phyloP scores from a whole-genome alignment of 2,797 vertebrate genomes.

The Perodicticus potto region DNA sequence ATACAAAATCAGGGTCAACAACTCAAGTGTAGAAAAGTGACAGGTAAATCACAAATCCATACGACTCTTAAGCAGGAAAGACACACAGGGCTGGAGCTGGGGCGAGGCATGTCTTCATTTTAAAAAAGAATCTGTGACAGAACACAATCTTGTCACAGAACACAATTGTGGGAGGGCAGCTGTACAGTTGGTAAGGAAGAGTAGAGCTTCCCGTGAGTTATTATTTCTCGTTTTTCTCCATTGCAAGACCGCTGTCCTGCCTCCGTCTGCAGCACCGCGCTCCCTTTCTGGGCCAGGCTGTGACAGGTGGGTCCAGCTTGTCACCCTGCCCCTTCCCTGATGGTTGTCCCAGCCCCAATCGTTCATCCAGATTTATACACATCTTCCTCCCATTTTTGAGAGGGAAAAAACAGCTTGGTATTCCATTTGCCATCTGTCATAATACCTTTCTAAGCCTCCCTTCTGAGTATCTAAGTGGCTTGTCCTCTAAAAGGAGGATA shows the following conservation, averaged over 20 bases:
- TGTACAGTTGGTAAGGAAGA: not conserved
- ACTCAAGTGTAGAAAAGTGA: not conserved
- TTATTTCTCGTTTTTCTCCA: not conserved
- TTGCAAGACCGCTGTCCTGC: not conserved
- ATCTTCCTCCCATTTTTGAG: not conserved
- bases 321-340: too few species aligned
- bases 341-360: not conserved
- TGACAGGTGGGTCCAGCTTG: not conserved
- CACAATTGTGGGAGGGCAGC: not conserved
- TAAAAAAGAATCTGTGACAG: too few species aligned
- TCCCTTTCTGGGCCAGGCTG: fast-evolving
- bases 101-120: not conserved
- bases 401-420: not conserved
- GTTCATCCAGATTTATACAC: not conserved
- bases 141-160: not conserved
- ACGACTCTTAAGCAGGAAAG: not conserved
- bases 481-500: not conserved
- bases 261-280: fast-evolving
- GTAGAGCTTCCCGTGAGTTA: too few species aligned
- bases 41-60: not conserved
- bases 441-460: not conserved
- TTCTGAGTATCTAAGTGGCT: not conserved
- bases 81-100: too few species aligned
- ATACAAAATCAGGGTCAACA: not conserved
- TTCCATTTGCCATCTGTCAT: not conserved